phyloP scores from a whole-genome alignment of 1,140 invertebrate genomes.

The Macrosteles quadrilineatus region DNA sequence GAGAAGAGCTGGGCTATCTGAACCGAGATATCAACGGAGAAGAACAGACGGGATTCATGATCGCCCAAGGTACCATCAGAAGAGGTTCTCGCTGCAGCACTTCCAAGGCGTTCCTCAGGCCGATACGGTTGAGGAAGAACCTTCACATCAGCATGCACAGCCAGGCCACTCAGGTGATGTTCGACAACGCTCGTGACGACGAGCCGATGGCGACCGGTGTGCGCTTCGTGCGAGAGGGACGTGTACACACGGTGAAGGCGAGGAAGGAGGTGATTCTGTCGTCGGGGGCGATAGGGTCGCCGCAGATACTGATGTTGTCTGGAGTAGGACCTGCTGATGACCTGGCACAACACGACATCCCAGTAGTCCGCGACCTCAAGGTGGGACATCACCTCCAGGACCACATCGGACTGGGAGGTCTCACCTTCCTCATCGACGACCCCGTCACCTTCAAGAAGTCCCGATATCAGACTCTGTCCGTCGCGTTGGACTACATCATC shows the following conservation, averaged over 20 bases:
- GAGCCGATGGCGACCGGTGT: constrained; percentile 65
- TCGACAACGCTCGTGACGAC: constrained; percentile 59
- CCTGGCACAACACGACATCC: constrained; percentile 72
- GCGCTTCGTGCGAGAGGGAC: constrained; percentile 67
- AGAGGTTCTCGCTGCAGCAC: constrained; percentile 86
- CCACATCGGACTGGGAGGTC: constrained; percentile 78
- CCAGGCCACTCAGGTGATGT: constrained; percentile 70
- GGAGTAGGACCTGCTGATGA: constrained; percentile 83
- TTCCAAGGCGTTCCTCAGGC: constrained; percentile 83
- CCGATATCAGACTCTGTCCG: constrained; percentile 73
- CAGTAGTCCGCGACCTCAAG: constrained; percentile 69
- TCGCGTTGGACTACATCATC: constrained; percentile 78
- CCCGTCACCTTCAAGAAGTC: constrained; percentile 76
- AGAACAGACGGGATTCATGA: constrained; percentile 82
- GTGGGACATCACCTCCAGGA: constrained; percentile 85
- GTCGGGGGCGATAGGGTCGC: constrained; percentile 77
- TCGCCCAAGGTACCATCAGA: constrained; percentile 81
- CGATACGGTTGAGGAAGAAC: constrained; percentile 74
- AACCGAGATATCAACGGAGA: constrained; percentile 80
- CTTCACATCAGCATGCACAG: constrained; percentile 79
- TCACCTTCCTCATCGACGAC: constrained; percentile 79
- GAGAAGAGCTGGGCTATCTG: constrained; percentile 72
- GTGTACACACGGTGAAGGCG: constrained; percentile 64
- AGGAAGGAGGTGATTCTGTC: constrained; percentile 77
- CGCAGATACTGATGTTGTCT: constrained; percentile 86